Conservation (phyloP, 2,113 vertebrate species). For the Cheirogaleus medius region DNA sequence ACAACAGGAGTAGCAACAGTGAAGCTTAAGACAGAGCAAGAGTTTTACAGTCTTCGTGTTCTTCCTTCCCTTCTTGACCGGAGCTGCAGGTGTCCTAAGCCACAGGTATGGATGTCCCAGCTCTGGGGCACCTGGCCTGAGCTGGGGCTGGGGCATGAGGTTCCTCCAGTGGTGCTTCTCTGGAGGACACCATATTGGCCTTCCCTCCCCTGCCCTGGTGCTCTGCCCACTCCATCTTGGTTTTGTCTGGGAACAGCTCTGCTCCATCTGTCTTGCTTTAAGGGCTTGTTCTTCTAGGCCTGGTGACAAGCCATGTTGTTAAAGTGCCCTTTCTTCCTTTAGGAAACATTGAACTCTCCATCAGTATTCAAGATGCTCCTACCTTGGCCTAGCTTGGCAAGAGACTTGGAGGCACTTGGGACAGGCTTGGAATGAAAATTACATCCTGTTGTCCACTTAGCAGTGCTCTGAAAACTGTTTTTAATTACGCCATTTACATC, state of each 20-base stretch:
- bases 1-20: background rate
- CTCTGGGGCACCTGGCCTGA: background rate
- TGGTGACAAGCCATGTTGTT: background rate
- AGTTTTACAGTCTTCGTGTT: too few species aligned
- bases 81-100: background rate
- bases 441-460: background rate
- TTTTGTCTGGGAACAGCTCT: background rate
- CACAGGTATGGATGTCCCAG: background rate
- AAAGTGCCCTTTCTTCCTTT: background rate
- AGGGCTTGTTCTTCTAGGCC: background rate
- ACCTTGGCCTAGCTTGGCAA: background rate
- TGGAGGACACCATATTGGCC: background rate
- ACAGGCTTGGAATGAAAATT: background rate
- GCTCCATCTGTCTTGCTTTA: background rate
- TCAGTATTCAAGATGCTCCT: background rate
- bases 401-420: background rate
- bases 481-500: background rate
- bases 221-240: background rate
- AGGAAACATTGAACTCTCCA: too few species aligned
- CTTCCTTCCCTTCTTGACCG: background rate
- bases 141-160: background rate
- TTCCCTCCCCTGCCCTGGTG: background rate
- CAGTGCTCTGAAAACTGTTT: background rate
- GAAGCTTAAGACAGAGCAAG: background rate
- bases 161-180: background rate